Evolutionary conservation across 1,140 invertebrate species (phyloP), one percentile per base, ranked within the genome.

Genomic region (Lepidurus apus): DNA sequence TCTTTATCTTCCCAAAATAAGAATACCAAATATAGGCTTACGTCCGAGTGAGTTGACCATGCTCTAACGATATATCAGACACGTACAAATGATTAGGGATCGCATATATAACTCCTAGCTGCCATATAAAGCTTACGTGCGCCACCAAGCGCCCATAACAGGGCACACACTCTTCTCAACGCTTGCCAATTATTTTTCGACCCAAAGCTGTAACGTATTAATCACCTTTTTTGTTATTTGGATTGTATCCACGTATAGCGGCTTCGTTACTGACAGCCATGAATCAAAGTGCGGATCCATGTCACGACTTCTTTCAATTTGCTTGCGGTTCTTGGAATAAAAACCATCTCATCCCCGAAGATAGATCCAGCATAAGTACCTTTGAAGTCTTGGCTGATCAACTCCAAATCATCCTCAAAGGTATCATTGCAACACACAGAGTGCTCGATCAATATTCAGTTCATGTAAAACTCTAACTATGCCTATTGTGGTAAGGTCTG

Each of bases 351-450:
- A 96, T 97, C 82, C 95, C 95, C 0, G 95, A 96, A 83, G 95
- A 96, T 83, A 88, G 91, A 81, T 91, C 93, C 80, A 93, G 92
- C 21, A 93, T 95, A 76, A 94, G 91, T 82, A 95, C 94, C 0
- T 96, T 97, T 83, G 94, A 96, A 86, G 92, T 94, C 13, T 87
- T 96, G 78, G 91, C 93, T 1, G 93, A 96, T 84, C 92, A 95
- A 82, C 87, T 96, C 73, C 93, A 96, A 86, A 87, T 95, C 47
- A 92, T 93, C 53, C 85, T 97, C 2, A 95, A 93, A 86, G 91
- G 88, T 88, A 81, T 80, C 42, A 77, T 73, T 78, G 13, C 65
- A 75, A 17, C n/a, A 75, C 1, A 42, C 34, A 24, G 8, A 75
- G 5, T 75, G 43, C 9, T 75, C 17, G 34, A 17, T 17, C 13